phyloP scores from a whole-genome alignment of 2,113 vertebrate species.

The Neotoma lepida region DNA sequence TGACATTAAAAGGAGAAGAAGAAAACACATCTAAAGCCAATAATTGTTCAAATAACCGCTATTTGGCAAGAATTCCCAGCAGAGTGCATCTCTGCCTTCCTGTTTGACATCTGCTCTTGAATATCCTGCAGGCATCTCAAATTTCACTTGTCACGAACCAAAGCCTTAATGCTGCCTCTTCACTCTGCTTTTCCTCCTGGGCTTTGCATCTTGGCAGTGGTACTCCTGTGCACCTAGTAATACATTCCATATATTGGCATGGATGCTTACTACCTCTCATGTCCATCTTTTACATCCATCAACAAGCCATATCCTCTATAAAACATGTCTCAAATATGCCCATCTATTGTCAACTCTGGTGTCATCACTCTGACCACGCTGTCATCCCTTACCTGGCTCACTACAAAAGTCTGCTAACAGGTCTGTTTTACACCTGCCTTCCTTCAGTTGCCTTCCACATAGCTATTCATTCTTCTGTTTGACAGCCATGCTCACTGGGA shows the following conservation, averaged over 20 bases:
- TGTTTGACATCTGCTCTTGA: neutral
- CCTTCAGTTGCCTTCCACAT: neutral
- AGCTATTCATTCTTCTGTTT: neutral
- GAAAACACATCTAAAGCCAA: constrained; percentile 16
- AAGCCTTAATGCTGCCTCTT: constrained; percentile 16
- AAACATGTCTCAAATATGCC: neutral
- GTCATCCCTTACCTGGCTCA: neutral
- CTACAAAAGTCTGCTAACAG: neutral
- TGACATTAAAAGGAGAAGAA: neutral
- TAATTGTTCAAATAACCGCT: neutral
- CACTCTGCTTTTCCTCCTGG: neutral
- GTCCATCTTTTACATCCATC: neutral
- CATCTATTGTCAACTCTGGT: neutral
- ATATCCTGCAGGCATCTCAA: constrained; percentile 19
- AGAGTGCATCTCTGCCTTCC: neutral
- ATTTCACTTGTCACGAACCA: constrained; percentile 46
- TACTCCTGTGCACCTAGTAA: neutral
- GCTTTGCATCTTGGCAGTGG: neutral
- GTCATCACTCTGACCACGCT: neutral
- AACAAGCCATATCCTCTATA: neutral
- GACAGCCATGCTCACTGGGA: neutral
- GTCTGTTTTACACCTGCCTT: neutral
- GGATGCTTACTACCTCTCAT: neutral
- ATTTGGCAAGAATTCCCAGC: neutral
- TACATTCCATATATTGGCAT: neutral